Conservation (phyloP, 92 coral and sea anemone genomes). For the Meandrina meandrites region DNA sequence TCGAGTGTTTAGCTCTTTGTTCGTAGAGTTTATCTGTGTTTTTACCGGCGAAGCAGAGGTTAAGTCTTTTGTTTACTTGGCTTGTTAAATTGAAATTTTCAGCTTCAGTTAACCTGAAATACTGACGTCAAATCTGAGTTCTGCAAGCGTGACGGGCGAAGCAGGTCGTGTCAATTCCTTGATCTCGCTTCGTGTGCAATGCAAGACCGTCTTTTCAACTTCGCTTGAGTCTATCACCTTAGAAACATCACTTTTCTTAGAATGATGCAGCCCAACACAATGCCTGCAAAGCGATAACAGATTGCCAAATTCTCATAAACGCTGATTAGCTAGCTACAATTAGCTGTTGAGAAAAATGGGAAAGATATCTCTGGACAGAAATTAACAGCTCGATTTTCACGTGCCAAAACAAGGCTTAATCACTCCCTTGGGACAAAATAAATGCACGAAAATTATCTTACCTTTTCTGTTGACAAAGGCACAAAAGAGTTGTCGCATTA, state of each 20-base stretch:
- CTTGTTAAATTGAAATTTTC: conserved; percentile 19
- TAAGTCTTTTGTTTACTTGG: conserved; percentile 41
- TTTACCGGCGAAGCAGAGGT: conserved; percentile 31
- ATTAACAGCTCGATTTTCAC: neutral
- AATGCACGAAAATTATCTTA: conserved; percentile 20
- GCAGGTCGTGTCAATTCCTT: neutral
- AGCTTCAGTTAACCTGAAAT: conserved; percentile 17
- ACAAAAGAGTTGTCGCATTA: conserved; percentile 26
- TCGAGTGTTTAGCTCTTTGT: conserved; percentile 1
- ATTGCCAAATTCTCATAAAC: neutral
- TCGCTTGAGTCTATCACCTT: conserved; percentile 5
- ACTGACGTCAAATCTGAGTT: conserved; percentile 26
- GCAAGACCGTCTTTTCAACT: neutral
- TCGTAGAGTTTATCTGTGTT: neutral
- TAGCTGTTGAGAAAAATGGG: neutral
- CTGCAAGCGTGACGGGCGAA: conserved; percentile 25
- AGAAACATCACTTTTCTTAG: conserved; percentile 7
- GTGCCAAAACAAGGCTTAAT: conserved; percentile 1
- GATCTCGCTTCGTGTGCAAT: neutral
- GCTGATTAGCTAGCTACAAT: neutral
- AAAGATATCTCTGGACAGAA: neutral
- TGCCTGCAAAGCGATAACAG: conserved; percentile 20
- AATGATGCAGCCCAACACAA: conserved; percentile 2
- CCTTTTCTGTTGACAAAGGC: conserved; percentile 24
- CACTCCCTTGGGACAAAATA: conserved; percentile 5